Conservation (phyloP, 2,113 vertebrate genomes). For the Manacus vitellinus region DNA sequence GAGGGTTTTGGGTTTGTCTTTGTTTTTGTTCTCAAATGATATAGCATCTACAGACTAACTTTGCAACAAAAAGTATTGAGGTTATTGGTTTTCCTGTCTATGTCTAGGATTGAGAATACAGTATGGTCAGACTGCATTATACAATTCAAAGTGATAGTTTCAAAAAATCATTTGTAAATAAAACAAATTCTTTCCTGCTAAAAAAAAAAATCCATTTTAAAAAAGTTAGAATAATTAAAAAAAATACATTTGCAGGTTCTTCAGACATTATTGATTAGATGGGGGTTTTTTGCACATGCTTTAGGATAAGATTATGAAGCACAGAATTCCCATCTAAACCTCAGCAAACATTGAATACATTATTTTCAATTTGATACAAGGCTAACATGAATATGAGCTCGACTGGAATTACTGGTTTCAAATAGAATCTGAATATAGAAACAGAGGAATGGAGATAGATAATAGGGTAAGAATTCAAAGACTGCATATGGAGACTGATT, state of each 20-base stretch:
- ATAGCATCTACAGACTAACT: neutral
- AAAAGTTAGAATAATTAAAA: neutral
- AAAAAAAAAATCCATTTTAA: neutral
- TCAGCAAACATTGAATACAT: neutral
- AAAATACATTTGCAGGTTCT: neutral
- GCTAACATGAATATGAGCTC: neutral
- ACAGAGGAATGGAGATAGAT: neutral
- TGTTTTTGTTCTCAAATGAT: neutral
- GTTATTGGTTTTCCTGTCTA: neutral
- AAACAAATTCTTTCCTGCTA: neutral
- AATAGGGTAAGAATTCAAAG: neutral
- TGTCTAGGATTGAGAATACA: neutral
- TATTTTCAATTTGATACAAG: neutral
- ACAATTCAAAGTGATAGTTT: neutral
- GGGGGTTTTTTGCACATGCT: accelerated
- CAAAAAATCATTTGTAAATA: neutral
- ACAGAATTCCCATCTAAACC: neutral
- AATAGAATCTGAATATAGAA: neutral
- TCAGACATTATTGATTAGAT: neutral
- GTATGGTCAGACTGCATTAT: neutral
- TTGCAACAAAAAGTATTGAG: neutral
- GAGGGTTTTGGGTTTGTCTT: neutral
- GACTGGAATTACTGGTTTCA: neutral
- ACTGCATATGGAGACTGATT: neutral
- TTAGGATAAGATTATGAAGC: neutral